Evolutionary conservation across 2,797 vertebrate genomes (phyloP), one percentile per base, ranked within the genome.

Genomic region (Macroramphosus scolopax): DNA sequence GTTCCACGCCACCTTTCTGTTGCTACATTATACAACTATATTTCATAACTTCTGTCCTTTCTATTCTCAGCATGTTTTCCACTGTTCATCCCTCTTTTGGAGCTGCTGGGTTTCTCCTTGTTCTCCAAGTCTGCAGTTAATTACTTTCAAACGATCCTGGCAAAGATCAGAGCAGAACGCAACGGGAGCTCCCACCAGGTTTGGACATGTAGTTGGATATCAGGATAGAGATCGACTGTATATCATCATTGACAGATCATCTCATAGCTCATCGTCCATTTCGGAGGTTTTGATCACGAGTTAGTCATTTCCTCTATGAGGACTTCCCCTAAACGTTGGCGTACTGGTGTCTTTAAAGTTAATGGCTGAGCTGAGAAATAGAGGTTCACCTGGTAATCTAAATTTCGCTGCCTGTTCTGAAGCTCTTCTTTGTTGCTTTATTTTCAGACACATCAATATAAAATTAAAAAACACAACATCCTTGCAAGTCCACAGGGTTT

Each of bases 141-240:
- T 31, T 80, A 20, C 64, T 69, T 83, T 17, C 51, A 25, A 57
- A 17, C 0, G 1, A 0, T 77, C 30, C 5, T 68, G 22, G 37
- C 72, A 28, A 73, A 73, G 63, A 26, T 82, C 28, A 61, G n/a
- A 45, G 63, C 33, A 4, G 41, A 78, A 22, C 71, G 68, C 12
- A 15, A 8, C 0, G 25, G 12, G 5, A 33, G 61, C 17, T 0
- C 84, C 0, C 0, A 12, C 20, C 67, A 89, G 84, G 82, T 79
- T 63, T 67, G 49, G 32, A 76, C 46, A 63, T 15, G 52, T 7
- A 13, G 1, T 6, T n/a, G 11, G 6, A 12, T 1, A 3, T 34
- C 14, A 29, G 14, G 17, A 22, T 39, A n/a, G 18, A 32, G n/a
- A 9, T 22, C 5, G 12, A 17, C 2, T 50, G 17, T 16, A 20